phyloP scores from a whole-genome alignment of 2,888 invertebrate genomes.

The Deroplatys truncata region DNA sequence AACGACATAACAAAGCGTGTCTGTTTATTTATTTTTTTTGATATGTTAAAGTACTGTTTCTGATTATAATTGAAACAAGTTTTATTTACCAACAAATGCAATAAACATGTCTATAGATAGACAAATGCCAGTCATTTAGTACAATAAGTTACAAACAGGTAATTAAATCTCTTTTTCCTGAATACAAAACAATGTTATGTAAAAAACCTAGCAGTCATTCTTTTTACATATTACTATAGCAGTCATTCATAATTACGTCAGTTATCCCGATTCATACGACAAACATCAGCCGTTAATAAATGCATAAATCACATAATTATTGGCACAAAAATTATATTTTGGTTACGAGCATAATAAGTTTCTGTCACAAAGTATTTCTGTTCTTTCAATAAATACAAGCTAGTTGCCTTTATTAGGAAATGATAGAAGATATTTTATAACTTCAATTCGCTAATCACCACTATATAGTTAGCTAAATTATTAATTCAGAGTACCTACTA shows the following conservation, averaged over 20 bases:
- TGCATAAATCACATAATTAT: neutral
- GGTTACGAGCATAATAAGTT: neutral
- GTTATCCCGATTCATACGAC: neutral
- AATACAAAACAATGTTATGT: neutral
- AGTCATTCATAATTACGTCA: neutral
- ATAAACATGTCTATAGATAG: neutral
- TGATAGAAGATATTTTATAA: neutral
- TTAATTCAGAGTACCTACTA: neutral
- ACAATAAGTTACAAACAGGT: neutral
- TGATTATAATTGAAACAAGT: no score
- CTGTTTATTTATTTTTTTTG: no score
- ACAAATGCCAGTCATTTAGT: neutral
- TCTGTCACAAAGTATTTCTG: neutral
- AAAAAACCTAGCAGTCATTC: neutral
- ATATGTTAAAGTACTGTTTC: no score
- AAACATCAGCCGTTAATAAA: neutral
- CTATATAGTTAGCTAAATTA: neutral
- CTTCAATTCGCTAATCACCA: neutral
- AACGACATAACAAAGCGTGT: no score
- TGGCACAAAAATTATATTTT: neutral
- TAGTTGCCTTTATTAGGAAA: neutral
- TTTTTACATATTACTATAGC: neutral
- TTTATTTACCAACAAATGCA: no score
- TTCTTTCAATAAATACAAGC: neutral
- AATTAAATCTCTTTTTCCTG: neutral